Percentiles rank a stretch among this genome's conserved stretches.
These are phyloP conservation scores for Corythoichthys intestinalis DNA, from an alignment of 2,113 vertebrate species.

Conservation along the genomic window DNA sequence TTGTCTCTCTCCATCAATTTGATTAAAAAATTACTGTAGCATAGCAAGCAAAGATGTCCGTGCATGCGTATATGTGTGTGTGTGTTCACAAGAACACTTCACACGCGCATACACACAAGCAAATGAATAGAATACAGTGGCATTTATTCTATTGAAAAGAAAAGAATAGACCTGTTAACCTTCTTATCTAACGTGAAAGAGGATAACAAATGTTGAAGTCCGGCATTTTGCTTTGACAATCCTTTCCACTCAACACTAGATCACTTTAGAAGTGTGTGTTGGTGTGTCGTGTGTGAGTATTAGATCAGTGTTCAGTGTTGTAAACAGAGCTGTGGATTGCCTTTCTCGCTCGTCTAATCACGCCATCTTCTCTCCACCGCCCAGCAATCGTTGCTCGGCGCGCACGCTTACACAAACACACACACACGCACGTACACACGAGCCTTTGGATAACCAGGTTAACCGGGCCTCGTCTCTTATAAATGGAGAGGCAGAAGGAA, in stretches of 20 bases:
- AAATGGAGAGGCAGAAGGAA: constrained; percentile 24
- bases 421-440: constrained; percentile 9
- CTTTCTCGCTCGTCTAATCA: constrained; percentile 71
- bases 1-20: constrained; percentile 95
- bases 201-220: constrained; percentile 54
- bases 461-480: constrained; percentile 30
- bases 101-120: not conserved
- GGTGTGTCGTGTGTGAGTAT: constrained; percentile 33
- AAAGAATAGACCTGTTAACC: constrained; percentile 5
- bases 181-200: constrained; percentile 20
- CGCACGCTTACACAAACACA: constrained; percentile 29
- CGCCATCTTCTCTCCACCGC: constrained; percentile 69
- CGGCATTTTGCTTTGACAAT: constrained; percentile 63
- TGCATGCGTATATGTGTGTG: constrained; percentile 78
- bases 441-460: constrained; percentile 26
- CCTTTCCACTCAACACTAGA: constrained; percentile 51
- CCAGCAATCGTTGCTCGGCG: constrained; percentile 62
- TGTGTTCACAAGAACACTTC: constrained; percentile 68
- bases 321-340: constrained; percentile 70
- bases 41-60: constrained; percentile 84
- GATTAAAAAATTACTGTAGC: constrained; percentile 99
- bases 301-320: constrained; percentile 60
- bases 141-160: constrained; percentile 7
- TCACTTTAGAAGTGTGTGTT: constrained; percentile 46
- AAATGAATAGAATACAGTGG: not conserved